Base-by-base conservation (phyloP, 2,113 vertebrate species). In the Xyrauchen texanus region DNA sequence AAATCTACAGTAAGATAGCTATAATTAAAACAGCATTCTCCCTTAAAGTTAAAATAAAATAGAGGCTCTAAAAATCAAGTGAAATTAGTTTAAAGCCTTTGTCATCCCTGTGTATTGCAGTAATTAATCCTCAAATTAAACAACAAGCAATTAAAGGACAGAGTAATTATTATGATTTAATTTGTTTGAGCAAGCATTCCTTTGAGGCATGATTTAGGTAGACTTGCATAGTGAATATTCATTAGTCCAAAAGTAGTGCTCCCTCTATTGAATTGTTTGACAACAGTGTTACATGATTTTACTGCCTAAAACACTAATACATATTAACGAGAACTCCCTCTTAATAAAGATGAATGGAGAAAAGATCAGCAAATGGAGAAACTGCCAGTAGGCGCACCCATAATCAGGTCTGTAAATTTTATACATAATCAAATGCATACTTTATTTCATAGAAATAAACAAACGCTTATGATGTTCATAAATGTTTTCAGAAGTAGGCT, bases 111-210 rank as follows among this genome's bases (percentile, higher is more conserved):
- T 78, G 58, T 42, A 53, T 16, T 13, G 73, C 68, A 67, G 45
- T 65, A 55, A 21, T 80, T 69, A 80, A 80, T 80, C 67, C 79
- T 80, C 34, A 61, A 76, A 52, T 68, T 71, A 68, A 52, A 63
- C n/a, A 74, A 78, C 62, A 11, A 65, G 74, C 73, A 81, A 81
- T 81, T 81, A 81, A 44, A 77, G 67, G 42, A 65, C 61, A 53
- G 76, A 67, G 52, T 76, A 21, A 83, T 80, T 71, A 60, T 66
- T 46, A 83, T 73, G 21, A 64, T 80, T 80, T 80, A 58, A 80
- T 76, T 76, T 75, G 67, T 79, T 76, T 15, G 60, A 76, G n/a
- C 21, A 45, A 80, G 75, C 11, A 60, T 44, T 76, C 77, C 77
- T 71, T 42, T 68, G 77, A 79, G 60, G 60, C 77, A 76, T 65